Percentiles rank a stretch among this genome's conserved stretches.
Conservation (phyloP, 2,888 invertebrate genomes). For the Apantesis nais region DNA sequence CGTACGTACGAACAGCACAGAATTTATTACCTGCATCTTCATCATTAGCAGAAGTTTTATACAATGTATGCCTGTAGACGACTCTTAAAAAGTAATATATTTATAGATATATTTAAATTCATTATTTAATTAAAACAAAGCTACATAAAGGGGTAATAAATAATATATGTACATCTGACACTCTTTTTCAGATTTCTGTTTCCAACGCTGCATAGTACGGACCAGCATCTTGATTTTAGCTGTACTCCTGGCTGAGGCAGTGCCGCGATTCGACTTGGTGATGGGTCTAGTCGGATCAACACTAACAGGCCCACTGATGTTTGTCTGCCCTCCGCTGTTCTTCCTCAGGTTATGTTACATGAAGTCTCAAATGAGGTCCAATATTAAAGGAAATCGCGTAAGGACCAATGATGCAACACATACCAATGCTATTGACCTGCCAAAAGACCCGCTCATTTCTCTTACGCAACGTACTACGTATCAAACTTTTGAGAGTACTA, state of each 20-base stretch:
- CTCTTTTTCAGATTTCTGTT: slow-evolving; percentile 88
- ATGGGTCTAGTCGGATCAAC: slow-evolving; percentile 95
- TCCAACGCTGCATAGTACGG: slow-evolving; percentile 89
- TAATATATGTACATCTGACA: not conserved
- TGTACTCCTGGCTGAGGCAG: slow-evolving; percentile 91
- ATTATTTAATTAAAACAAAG: not conserved
- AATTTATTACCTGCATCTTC: no score
- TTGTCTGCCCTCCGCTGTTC: slow-evolving; percentile 93
- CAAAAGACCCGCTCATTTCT: slow-evolving; percentile 61
- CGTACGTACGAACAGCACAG: no score
- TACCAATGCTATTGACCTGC: slow-evolving; percentile 45
- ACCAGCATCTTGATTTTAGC: slow-evolving; percentile 89
- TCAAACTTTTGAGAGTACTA: slow-evolving; percentile 62
- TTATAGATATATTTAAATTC: no score
- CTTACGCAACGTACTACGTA: slow-evolving; percentile 59
- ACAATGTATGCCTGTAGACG: no score
- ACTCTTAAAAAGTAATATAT: not conserved
- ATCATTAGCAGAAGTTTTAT: no score
- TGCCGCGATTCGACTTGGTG: slow-evolving; percentile 94
- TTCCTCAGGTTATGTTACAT: slow-evolving; percentile 89
- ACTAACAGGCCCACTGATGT: slow-evolving; percentile 92
- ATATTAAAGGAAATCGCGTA: slow-evolving; percentile 13
- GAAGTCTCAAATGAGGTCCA: slow-evolving; percentile 54
- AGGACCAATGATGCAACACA: slow-evolving; percentile 4
- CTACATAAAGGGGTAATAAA: not conserved